Evolutionary conservation across 2,888 invertebrate species (phyloP).

Genomic region (Argynnis bischoffii): DNA sequence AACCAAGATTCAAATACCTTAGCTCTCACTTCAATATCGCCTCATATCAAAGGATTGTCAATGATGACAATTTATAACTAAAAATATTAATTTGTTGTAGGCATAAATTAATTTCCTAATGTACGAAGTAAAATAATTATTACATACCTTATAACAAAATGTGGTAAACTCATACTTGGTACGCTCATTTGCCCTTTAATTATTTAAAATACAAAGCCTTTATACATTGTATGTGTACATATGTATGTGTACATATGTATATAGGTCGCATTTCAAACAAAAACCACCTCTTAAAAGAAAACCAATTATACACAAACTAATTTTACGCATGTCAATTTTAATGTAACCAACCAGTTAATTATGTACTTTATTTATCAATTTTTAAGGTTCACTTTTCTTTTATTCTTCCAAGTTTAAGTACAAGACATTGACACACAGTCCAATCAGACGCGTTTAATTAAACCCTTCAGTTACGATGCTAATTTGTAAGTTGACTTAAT

Average conservation of each 20-base stretch:
- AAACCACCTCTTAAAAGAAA: conserved; percentile 8
- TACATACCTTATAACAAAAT: background rate
- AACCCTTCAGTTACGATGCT: conserved; percentile 34
- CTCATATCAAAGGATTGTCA: too few species aligned
- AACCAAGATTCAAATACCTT: too few species aligned
- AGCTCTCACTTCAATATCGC: too few species aligned
- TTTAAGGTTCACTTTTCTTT: conserved; percentile 8
- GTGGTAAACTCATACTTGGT: background rate
- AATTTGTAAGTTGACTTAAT: conserved; percentile 8
- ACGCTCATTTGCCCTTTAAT: background rate
- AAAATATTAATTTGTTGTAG: too few species aligned
- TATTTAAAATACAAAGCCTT: conserved; percentile 4
- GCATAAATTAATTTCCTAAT: too few species aligned
- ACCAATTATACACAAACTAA: conserved; percentile 34
- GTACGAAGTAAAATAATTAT: too few species aligned
- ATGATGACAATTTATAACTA: too few species aligned
- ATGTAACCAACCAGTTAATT: conserved; percentile 5
- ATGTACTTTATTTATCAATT: background rate
- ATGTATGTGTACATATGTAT: conserved; percentile 1
- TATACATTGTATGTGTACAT: background rate
- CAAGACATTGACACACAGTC: conserved; percentile 44
- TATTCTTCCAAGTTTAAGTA: conserved; percentile 5
- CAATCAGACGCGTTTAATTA: conserved; percentile 46
- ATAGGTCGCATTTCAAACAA: conserved; percentile 7
- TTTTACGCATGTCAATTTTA: conserved; percentile 36